Percentiles rank a stretch among this genome's conserved stretches.
phyloP scores from a whole-genome alignment of 1,140 invertebrate genomes.

The Teleogryllus occipitalis region DNA sequence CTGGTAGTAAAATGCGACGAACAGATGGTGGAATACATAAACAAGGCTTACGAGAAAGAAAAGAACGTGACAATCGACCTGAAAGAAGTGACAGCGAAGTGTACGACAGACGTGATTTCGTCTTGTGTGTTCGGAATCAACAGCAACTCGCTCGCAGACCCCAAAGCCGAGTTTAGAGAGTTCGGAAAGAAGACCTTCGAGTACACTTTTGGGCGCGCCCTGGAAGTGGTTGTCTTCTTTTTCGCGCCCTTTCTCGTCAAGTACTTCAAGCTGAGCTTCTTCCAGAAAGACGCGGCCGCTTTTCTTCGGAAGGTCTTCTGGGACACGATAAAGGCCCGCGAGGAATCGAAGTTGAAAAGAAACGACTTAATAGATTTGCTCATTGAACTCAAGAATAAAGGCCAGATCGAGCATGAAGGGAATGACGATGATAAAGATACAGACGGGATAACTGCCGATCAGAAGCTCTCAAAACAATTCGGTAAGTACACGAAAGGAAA shows the following conservation, averaged over 20 bases:
- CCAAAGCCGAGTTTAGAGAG: slow-evolving; percentile 33
- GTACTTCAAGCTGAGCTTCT: slow-evolving; percentile 27
- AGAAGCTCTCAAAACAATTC: too few relatives aligned
- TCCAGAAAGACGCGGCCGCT: slow-evolving; percentile 24
- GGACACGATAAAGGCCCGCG: slow-evolving; percentile 32
- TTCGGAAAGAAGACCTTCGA: not conserved
- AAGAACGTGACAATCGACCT: not conserved
- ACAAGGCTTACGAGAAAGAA: not conserved
- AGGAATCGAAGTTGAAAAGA: slow-evolving; percentile 28
- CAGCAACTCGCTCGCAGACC: slow-evolving; percentile 42
- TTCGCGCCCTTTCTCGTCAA: slow-evolving; percentile 32
- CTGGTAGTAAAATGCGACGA: slow-evolving; percentile 37
- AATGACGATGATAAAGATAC: not conserved
- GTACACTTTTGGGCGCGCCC: slow-evolving; percentile 18
- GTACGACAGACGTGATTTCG: slow-evolving; percentile 49
- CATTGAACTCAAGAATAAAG: slow-evolving; percentile 33
- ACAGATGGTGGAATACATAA: slow-evolving; percentile 14
- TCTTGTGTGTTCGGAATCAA: slow-evolving; percentile 49
- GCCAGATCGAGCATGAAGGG: not conserved
- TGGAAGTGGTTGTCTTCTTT: slow-evolving; percentile 33
- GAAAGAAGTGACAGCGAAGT: slow-evolving; percentile 32
- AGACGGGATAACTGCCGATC: too few relatives aligned
- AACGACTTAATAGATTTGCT: slow-evolving; percentile 41
- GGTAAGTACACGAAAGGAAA: too few relatives aligned
- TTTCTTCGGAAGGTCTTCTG: slow-evolving; percentile 35